phyloP scores from a whole-genome alignment of 2,113 vertebrate species.

The Xiphias gladius region DNA sequence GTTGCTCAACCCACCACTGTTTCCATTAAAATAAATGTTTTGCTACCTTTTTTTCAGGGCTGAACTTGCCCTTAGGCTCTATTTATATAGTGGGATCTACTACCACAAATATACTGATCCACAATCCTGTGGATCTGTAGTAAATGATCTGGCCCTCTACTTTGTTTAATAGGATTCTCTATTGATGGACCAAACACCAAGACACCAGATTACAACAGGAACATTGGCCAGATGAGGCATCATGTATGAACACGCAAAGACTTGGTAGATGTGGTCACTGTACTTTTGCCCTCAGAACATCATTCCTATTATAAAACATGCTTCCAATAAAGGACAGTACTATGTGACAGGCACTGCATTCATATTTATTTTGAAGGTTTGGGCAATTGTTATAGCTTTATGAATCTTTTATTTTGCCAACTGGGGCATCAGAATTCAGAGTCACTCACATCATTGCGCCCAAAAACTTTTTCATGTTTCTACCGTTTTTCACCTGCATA shows the following conservation, averaged over 20 bases:
- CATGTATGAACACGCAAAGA: not conserved
- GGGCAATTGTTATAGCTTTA: not conserved
- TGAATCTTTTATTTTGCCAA: not conserved
- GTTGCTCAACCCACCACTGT: too few species aligned
- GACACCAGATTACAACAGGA: slow-evolving; percentile 10
- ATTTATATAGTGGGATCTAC: too few species aligned
- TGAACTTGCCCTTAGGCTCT: too few species aligned
- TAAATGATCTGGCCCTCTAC: slow-evolving; percentile 26
- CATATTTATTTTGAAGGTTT: not conserved
- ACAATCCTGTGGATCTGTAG: slow-evolving; percentile 51
- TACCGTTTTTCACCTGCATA: too few species aligned
- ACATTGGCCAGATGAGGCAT: not conserved
- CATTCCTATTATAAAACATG: not conserved
- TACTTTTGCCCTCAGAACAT: not conserved
- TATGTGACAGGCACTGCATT: too few species aligned
- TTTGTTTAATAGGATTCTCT: slow-evolving; percentile 45
- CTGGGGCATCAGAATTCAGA: too few species aligned
- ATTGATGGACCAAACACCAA: slow-evolving; percentile 13
- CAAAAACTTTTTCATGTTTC: too few species aligned
- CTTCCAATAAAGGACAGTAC: not conserved
- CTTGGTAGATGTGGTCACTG: not conserved
- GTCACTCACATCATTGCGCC: too few species aligned
- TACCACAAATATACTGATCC: too few species aligned
- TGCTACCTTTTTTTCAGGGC: too few species aligned
- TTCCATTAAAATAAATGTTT: too few species aligned